phyloP scores from a whole-genome alignment of 2,797 vertebrate species.

The Anguilla anguilla region DNA sequence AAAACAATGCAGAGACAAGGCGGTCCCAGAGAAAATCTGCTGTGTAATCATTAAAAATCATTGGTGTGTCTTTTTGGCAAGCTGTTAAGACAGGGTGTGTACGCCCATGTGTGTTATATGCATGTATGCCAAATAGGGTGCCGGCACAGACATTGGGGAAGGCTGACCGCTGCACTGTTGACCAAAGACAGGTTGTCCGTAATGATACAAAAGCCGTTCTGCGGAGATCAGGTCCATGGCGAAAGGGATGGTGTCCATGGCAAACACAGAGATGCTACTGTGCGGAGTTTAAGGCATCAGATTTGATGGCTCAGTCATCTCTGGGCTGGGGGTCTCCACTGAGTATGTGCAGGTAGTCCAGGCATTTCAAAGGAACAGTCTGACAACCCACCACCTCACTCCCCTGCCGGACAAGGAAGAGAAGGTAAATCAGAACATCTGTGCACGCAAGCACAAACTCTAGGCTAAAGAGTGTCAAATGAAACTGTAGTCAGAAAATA shows the following conservation, averaged over 20 bases:
- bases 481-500: not conserved
- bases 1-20: conserved; percentile 29
- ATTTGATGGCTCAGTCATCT: conserved; percentile 37
- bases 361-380: conserved; percentile 9
- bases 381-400: conserved; percentile 14
- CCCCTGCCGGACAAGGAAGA: not conserved
- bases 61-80: conserved; percentile 54
- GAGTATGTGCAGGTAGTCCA: conserved; percentile 5
- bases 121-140: not conserved
- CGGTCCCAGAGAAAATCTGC: conserved; percentile 44
- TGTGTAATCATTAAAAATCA: conserved; percentile 33
- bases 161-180: not conserved
- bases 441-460: conserved; percentile 13
- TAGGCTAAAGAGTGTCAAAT: not conserved
- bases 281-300: conserved; percentile 62
- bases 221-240: conserved; percentile 11
- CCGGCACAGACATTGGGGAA: not conserved
- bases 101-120: conserved; percentile 32
- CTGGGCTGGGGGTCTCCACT: conserved; percentile 12
- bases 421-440: not conserved
- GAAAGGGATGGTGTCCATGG: conserved; percentile 30
- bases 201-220: conserved; percentile 35
- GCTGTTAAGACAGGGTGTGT: conserved; percentile 50
- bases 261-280: conserved; percentile 51
- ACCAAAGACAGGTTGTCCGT: conserved; percentile 4